A percentile compares a stretch with the other conserved stretches of the same genome.
Evolutionary conservation across 2,888 invertebrate species (phyloP).

Genomic region (Craniophora ligustri): DNA sequence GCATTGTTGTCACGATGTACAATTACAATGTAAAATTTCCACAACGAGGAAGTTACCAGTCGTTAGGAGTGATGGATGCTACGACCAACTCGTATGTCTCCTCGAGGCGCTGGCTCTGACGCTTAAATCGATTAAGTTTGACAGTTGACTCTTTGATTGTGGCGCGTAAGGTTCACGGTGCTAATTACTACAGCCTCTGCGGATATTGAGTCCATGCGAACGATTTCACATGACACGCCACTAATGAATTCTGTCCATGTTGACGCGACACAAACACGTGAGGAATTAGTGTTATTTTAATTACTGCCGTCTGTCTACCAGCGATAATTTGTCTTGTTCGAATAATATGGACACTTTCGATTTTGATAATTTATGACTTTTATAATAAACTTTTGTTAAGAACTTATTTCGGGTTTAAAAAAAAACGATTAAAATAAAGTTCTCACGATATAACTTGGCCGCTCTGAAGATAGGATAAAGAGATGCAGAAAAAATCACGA

Average conservation of each 20-base stretch:
- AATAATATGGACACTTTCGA: slow-evolving; percentile 60
- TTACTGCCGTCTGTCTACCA: slow-evolving; percentile 61
- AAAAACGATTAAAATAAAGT: slow-evolving; percentile 28
- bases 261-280: slow-evolving; percentile 73
- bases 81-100: slow-evolving; percentile 66
- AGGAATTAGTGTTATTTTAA: slow-evolving; percentile 75
- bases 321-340: slow-evolving; percentile 57
- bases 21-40: slow-evolving; percentile 64
- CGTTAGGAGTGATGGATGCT: slow-evolving; percentile 74
- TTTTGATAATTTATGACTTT: slow-evolving; percentile 67
- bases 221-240: slow-evolving; percentile 73
- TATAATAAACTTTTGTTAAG: slow-evolving; percentile 54
- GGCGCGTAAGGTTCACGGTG: slow-evolving; percentile 69
- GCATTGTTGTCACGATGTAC: slow-evolving; percentile 62
- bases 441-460: no score
- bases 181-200: slow-evolving; percentile 71
- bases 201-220: slow-evolving; percentile 55
- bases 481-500: no score
- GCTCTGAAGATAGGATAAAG: no score
- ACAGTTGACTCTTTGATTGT: slow-evolving; percentile 79
- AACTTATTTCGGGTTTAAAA: slow-evolving; percentile 26
- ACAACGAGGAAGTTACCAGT: slow-evolving; percentile 67
- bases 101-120: slow-evolving; percentile 69
- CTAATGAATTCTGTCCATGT: slow-evolving; percentile 83
- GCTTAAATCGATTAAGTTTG: slow-evolving; percentile 83